phyloP scores from a whole-genome alignment of 2,113 vertebrate species.

The Copsychus sechellarum region DNA sequence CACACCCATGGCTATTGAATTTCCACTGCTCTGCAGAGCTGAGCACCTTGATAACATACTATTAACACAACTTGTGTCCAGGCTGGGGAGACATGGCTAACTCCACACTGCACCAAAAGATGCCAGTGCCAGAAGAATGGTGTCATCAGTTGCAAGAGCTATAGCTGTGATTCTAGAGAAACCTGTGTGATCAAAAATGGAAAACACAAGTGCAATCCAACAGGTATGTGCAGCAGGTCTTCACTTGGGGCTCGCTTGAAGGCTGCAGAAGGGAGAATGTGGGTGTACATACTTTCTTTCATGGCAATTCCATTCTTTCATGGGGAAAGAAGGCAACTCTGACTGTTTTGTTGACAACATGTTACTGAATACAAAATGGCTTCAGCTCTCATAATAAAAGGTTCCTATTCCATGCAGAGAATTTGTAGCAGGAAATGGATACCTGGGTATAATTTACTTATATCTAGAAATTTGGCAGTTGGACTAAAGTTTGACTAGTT shows the following conservation, averaged over 20 bases:
- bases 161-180: conserved; percentile 63
- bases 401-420: background rate
- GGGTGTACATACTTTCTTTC: background rate
- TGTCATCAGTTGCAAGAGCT: conserved; percentile 59
- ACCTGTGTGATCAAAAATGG: conserved; percentile 72
- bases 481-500: background rate
- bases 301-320: background rate
- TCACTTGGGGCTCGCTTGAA: background rate
- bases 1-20: background rate
- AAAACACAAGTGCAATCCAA: conserved; percentile 72
- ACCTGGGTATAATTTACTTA: background rate
- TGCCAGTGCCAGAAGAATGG: conserved; percentile 74
- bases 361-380: background rate
- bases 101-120: conserved; percentile 69
- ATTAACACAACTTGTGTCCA: conserved; percentile 24
- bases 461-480: background rate
- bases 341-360: background rate
- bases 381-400: background rate
- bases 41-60: background rate
- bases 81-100: conserved; percentile 82
- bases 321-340: background rate
- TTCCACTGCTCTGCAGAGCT: background rate
- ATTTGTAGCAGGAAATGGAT: background rate
- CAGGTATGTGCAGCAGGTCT: conserved; percentile 55
- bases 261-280: background rate